Conservation (phyloP, 35 echinoderm and acorn worm genomes). For the Ophiothrix spiculata region DNA sequence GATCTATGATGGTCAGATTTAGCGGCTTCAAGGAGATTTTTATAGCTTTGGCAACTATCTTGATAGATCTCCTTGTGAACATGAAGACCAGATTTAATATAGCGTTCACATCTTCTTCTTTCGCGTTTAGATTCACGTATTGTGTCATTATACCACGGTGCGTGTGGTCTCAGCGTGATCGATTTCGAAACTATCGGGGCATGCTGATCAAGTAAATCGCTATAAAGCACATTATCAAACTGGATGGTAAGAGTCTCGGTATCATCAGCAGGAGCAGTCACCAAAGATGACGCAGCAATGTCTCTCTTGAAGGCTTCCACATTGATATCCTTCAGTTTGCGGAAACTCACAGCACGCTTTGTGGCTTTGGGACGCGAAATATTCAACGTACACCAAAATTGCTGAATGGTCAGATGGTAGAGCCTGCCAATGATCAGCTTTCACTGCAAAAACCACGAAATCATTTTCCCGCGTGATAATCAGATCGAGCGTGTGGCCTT, state of each 20-base stretch:
- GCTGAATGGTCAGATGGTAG: background rate
- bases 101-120: background rate
- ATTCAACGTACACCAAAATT: background rate
- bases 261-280: background rate
- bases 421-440: background rate
- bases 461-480: background rate
- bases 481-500: slow-evolving; percentile 1
- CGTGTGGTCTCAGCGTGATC: background rate
- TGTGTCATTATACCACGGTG: background rate
- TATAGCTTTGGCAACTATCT: background rate
- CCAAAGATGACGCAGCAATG: background rate
- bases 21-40: too few relatives aligned
- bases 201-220: background rate
- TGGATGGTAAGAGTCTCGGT: background rate
- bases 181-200: background rate
- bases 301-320: background rate
- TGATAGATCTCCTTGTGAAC: background rate
- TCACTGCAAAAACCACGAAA: background rate
- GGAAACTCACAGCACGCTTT: background rate
- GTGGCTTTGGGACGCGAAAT: background rate
- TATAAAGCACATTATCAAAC: background rate
- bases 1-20: background rate
- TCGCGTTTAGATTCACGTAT: background rate
- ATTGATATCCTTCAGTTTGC: background rate
- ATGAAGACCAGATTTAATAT: background rate